Evolutionary conservation across 2,888 invertebrate genomes (phyloP).

Genomic region (Oxycera nigricornis): DNA sequence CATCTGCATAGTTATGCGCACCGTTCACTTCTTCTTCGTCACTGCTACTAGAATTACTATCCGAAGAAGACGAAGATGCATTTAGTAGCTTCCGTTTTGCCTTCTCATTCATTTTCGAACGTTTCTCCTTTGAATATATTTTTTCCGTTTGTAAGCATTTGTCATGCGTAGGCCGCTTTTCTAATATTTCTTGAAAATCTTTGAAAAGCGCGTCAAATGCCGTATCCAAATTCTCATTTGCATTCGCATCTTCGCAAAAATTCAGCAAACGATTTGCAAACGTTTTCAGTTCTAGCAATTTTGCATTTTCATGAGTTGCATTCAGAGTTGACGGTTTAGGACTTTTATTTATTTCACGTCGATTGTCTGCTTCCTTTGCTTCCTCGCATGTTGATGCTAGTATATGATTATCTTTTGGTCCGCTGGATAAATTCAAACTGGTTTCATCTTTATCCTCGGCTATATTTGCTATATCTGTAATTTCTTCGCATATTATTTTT

Average conservation of each 20-base stretch:
- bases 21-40: background rate
- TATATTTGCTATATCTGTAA: background rate
- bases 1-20: background rate
- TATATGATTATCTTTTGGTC: background rate
- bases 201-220: constrained; percentile 50
- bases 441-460: background rate
- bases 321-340: no score
- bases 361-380: no score
- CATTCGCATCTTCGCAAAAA: background rate
- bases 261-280: background rate
- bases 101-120: constrained; percentile 50
- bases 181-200: constrained; percentile 48
- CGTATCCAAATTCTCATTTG: background rate
- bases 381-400: background rate
- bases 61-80: background rate
- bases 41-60: constrained; percentile 1
- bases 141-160: constrained; percentile 49
- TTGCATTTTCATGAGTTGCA: background rate
- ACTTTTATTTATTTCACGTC: no score
- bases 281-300: constrained; percentile 4
- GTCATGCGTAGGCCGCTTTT: constrained; percentile 41
- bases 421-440: background rate
- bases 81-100: constrained; percentile 51
- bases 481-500: no score
- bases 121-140: constrained; percentile 47